A percentile compares a stretch with the other conserved stretches of the same genome.
phyloP scores from a whole-genome alignment of 2,888 invertebrate species.

The Microctonus brassicae region DNA sequence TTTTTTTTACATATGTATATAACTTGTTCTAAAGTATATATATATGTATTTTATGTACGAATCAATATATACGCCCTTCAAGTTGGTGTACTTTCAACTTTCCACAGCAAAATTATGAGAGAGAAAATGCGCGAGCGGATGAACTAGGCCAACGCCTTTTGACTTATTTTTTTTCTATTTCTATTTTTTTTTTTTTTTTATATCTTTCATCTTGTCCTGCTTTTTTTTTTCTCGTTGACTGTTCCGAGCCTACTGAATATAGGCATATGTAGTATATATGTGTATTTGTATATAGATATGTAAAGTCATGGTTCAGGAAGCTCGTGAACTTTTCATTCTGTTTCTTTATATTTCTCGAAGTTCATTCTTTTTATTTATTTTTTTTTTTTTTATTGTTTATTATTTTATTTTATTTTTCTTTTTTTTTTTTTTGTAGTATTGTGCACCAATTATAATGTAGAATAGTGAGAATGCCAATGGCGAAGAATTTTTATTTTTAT shows the following conservation, averaged over 20 bases:
- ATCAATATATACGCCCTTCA: conserved; percentile 6
- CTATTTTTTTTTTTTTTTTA: neutral
- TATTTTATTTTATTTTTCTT: no score
- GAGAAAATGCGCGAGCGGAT: neutral
- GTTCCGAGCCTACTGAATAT: neutral
- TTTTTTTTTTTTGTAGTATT: no score
- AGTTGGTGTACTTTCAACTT: neutral
- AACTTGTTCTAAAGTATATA: no score
- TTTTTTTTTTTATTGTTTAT: no score
- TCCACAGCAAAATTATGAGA: neutral
- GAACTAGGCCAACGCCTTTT: conserved; percentile 29
- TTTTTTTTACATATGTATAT: neutral
- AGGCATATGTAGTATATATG: no score
- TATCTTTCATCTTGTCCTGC: conserved; percentile 5
- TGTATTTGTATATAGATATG: neutral
- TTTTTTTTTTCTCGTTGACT: conserved; percentile 12
- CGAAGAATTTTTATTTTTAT: neutral
- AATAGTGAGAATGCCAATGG: neutral
- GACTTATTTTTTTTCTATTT: neutral
- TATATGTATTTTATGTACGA: no score
- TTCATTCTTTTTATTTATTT: neutral
- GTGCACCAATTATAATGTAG: neutral
- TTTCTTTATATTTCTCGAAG: neutral
- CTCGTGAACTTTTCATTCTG: neutral
- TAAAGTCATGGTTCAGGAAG: neutral